Evolutionary conservation across 1,140 invertebrate species (phyloP).

Genomic region (Zaprionus capensis): DNA sequence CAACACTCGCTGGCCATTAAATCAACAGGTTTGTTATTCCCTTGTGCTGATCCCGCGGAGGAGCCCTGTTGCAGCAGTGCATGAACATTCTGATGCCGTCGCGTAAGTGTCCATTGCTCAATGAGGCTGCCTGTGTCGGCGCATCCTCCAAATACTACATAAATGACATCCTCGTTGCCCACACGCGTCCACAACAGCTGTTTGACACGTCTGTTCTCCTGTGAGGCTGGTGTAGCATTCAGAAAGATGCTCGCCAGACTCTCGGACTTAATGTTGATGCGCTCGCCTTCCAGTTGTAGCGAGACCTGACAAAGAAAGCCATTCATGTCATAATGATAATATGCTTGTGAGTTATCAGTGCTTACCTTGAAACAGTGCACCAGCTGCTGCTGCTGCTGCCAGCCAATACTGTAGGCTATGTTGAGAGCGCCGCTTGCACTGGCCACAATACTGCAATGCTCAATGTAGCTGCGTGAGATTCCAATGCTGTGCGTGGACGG

Average conservation of each 20-base stretch:
- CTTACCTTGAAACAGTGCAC: slow-evolving; percentile 90
- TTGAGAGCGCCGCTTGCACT: slow-evolving; percentile 90
- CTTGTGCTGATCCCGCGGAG: not conserved
- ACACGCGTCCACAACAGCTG: slow-evolving; percentile 92
- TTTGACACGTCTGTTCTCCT: slow-evolving; percentile 85
- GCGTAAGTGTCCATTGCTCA: slow-evolving; percentile 94
- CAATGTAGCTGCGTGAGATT: slow-evolving; percentile 89
- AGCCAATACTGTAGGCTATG: slow-evolving; percentile 87
- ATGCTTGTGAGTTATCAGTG: not conserved
- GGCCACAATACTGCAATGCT: slow-evolving; percentile 87
- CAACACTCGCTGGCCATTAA: slow-evolving; percentile 87
- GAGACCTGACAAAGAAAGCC: slow-evolving; percentile 28
- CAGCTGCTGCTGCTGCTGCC: slow-evolving; percentile 87
- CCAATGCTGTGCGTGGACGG: slow-evolving; percentile 89
- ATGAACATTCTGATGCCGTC: slow-evolving; percentile 91
- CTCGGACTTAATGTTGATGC: slow-evolving; percentile 88
- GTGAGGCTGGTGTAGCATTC: slow-evolving; percentile 77
- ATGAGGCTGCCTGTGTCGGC: slow-evolving; percentile 88
- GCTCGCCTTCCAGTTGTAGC: slow-evolving; percentile 65
- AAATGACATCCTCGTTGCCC: slow-evolving; percentile 92
- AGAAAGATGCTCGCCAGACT: slow-evolving; percentile 93
- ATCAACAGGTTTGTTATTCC: slow-evolving; percentile 72
- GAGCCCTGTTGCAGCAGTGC: slow-evolving; percentile 86
- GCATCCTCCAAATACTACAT: slow-evolving; percentile 89
- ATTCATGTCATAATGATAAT: not conserved